Evolutionary conservation across 2,113 vertebrate species (phyloP).

Genomic region (Lasiurus borealis): DNA sequence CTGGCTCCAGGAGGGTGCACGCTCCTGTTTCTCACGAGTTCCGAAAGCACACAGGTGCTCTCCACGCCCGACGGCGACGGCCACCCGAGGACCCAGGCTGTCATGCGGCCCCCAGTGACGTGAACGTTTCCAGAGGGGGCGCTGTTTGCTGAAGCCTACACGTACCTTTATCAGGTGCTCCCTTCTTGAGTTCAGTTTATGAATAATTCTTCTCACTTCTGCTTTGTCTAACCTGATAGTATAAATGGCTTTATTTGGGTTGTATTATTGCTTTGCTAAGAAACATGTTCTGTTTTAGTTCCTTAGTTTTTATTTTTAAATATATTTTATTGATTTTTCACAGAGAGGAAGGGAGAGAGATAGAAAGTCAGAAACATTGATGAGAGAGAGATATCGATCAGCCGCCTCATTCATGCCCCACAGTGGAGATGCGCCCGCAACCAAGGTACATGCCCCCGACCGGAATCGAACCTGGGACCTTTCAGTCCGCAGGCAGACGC

Average conservation of each 20-base stretch:
- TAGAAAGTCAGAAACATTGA: too few species aligned
- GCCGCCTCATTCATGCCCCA: too few species aligned
- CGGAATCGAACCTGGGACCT: too few species aligned
- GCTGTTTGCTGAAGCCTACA: neutral
- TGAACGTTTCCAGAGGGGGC: neutral
- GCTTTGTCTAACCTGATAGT: neutral
- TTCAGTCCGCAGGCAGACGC: too few species aligned
- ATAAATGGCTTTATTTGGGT: neutral
- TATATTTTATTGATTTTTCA: too few species aligned
- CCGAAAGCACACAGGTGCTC: accelerated
- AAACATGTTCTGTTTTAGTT: neutral
- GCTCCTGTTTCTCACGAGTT: neutral
- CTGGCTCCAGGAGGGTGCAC: neutral
- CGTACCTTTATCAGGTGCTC: neutral
- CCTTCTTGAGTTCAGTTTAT: neutral
- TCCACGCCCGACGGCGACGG: accelerated
- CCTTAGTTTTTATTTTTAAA: neutral
- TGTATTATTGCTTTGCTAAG: neutral
- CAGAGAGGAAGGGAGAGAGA: too few species aligned
- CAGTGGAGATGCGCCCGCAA: too few species aligned
- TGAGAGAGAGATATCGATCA: too few species aligned
- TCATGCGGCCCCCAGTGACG: neutral
- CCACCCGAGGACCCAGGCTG: too few species aligned
- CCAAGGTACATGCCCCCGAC: too few species aligned
- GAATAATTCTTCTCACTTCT: neutral